Base-by-base conservation (phyloP, 2,113 vertebrate species). In the Siniperca chuatsi region DNA sequence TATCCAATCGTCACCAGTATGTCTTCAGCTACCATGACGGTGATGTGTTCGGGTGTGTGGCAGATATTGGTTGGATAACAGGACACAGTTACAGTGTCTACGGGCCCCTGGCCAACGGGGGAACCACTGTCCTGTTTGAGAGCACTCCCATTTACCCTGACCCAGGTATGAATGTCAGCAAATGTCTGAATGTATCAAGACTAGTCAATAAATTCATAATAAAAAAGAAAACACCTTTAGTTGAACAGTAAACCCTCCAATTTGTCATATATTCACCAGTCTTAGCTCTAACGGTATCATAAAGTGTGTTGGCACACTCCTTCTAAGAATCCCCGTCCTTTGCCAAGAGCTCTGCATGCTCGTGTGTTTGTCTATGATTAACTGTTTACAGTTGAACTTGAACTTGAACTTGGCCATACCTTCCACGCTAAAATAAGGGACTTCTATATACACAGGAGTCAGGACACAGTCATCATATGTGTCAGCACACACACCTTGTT, bases 21-120 rank as follows among this genome's bases (percentile, higher is more conserved):
- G 95, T 97, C 79, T 97, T 97, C 4, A 77, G 89, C 93, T 96
- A 97, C 90, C 92, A 95, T 2, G 96, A 97, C 20, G 95, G 96
- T 16, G 96, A 97, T 15, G 75, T 97, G 86, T 97, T 97, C 25
- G 96, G 96, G 90, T 96, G 96, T 0, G 79, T 97, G 85, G 97
- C 96, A 3, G 96, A 97, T 64, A 96, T 97, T 0, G 96, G 96
- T 61, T 97, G 97, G 97, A 96, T 97, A 76, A 97, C 96, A 0
- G 97, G 96, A 67, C 96, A 97, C 87, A 97, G 95, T 54, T 97
- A 97, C 4, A 88, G 84, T 13, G 95, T 97, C 25, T 97, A 97
- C 0, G 96, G 96, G 4, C 96, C 97, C 0, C 93, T 97, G 79
- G 96, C 96, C 81, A 97, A 97, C 1, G 96, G 97, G 3, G 96